Conservation (phyloP, 1,140 invertebrate genomes). For the Subanguina moxae region DNA sequence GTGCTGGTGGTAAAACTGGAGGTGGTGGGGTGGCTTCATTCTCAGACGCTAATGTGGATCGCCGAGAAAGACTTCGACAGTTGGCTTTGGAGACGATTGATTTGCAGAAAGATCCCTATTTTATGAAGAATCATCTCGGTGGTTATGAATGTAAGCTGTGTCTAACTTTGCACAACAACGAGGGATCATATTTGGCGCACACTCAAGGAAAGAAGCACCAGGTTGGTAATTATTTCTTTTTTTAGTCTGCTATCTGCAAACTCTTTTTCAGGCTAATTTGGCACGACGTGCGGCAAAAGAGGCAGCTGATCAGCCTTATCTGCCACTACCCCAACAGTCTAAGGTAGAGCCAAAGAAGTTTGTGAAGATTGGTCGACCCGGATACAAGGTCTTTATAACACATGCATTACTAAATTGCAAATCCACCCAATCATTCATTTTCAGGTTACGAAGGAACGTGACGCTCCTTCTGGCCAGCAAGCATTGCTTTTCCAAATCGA, state of each 20-base stretch:
- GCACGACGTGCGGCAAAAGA: conserved; percentile 95
- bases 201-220: conserved; percentile 99
- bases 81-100: conserved; percentile 97
- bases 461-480: conserved; percentile 88
- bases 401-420: too few relatives aligned
- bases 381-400: conserved; percentile 74
- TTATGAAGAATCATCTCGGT: conserved; percentile 97
- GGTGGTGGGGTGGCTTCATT: conserved; percentile 93
- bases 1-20: conserved; percentile 95
- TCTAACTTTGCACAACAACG: conserved; percentile 96
- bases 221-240: too few relatives aligned
- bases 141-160: conserved; percentile 99
- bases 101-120: conserved; percentile 96
- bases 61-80: conserved; percentile 87
- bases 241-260: too few relatives aligned
- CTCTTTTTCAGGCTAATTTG: conserved; percentile 76
- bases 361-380: conserved; percentile 97
- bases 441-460: conserved; percentile 90
- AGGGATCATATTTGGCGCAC: conserved; percentile 96
- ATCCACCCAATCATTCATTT: neutral
- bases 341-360: conserved; percentile 76
- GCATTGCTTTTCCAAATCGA: conserved; percentile 92
- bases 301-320: conserved; percentile 81
- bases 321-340: conserved; percentile 61
- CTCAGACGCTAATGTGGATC: conserved; percentile 91